Evolutionary conservation across 2,797 vertebrate genomes (phyloP), one percentile per base, ranked within the genome.

Genomic region (Smutsia temminckii): DNA sequence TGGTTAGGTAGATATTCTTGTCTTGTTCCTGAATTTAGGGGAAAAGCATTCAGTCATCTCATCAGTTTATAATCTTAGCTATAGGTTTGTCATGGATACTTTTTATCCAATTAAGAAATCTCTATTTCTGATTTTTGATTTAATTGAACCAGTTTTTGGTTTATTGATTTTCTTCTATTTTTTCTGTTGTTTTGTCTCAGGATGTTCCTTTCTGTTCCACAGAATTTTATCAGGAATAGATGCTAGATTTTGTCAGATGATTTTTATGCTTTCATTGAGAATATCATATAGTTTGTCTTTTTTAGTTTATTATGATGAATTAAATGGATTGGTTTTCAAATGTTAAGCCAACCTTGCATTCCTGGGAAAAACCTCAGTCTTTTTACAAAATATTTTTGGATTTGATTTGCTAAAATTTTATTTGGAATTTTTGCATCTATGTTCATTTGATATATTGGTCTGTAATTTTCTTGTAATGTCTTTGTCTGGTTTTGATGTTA

Each of bases 91-190:
- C 21, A n/a, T 34, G 21, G 37, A 55, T 64, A 34, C 25, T 78
- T 2, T 27, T 88, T 66, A 79, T 66, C 46, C 78, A 34, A 46
- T 72, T 78, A 37, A 51, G n/a, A 77, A 83, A 77, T 92, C 6
- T 92, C 23, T 79, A 3, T 34, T 96, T 11, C 34, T 92, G 20
- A 55, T 80, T 85, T 88, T 80, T 74, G 17, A 4, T 66, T 85
- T 94, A 85, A 42, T 85, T 94, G 27, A 88, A 92, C 27, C n/a
- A 78, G 21, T 71, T 94, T 72, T 91, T 74, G 17, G n/a, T 92
- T 83, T 64, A 49, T 75, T 87, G 46, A 37, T 61, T 90, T 83
- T 81, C 9, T 57, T 81, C 64, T 83, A 3, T 25, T 40, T 20
- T 75, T 55, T 32, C 20, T 89, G 12, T 66, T 80, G 10, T 55